phyloP scores from a whole-genome alignment of 2,113 vertebrate genomes.

The human (Homo sapiens) region GRCh38 chr9:86057501-86058000 shows the following conservation, averaged over 20 bases:
- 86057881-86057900: not conserved
- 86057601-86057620: not conserved
- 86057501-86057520: not conserved
- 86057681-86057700: not conserved
- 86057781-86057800: constrained; percentile 82
- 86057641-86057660: not conserved
- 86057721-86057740: not conserved
- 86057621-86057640: not conserved
- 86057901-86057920: not conserved
- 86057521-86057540: not conserved
- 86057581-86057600: not conserved
- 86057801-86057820: not conserved
- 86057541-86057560: not conserved
- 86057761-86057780: constrained; percentile 79
- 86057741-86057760: constrained; percentile 70
- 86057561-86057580: not conserved
- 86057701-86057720: not conserved
- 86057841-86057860: not conserved
- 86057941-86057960: not conserved
- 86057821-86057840: not conserved
- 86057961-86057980: too few relatives aligned
- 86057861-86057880: too few relatives aligned
- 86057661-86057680: too few relatives aligned
- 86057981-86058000: not conserved
- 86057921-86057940: not conserved